Base-by-base conservation (phyloP, 1,140 invertebrate species). In the Drosophila erecta region DNA sequence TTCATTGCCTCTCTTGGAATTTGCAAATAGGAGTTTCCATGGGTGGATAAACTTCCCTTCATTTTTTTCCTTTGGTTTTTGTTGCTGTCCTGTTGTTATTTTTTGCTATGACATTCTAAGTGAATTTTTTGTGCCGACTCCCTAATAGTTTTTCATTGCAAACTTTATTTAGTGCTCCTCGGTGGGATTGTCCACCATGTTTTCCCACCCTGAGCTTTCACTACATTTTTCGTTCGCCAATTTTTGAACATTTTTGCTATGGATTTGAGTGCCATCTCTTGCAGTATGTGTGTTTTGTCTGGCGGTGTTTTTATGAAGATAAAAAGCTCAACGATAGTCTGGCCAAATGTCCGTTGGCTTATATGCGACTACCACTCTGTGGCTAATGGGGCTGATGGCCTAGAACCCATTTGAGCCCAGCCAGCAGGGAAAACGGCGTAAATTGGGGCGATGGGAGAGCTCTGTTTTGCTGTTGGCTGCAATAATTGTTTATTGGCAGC, bases 401-500 rank as follows among this genome's bases (percentile, higher is more conserved):
- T 57, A 70, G 61, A 50, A 70, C 41, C 59, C 60, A 57, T 75
- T 75, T 75, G 70, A 75, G 60, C 71, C 60, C 30, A 43, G 67
- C 46, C 50, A 24, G 47, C n/a, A 5, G 43, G 33, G 14, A 30
- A 33, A 17, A 30, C 38, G 24, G 33, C 22, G 37, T 20, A 38
- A 60, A 53, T 38, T 37, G 47, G 41, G 24, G 10, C 41, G 24
- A 20, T 27, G 8, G 24, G 12, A 38, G 27, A 27, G 11, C 53
- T 81, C 58, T 49, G 76, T 76, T 75, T 60, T 71, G 79, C 65
- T 58, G 44, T 35, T 71, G 47, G 76, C 57, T 78, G 78, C 81
- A 87, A 85, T 85, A 85, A 85, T 87, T 87, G 81, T 85, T 87
- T 87, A 85, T 87, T 86, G 81, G 59, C 69, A 78, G 76, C 78